phyloP scores from a whole-genome alignment of 2,797 vertebrate species.

The Bryconaethiops microstoma region DNA sequence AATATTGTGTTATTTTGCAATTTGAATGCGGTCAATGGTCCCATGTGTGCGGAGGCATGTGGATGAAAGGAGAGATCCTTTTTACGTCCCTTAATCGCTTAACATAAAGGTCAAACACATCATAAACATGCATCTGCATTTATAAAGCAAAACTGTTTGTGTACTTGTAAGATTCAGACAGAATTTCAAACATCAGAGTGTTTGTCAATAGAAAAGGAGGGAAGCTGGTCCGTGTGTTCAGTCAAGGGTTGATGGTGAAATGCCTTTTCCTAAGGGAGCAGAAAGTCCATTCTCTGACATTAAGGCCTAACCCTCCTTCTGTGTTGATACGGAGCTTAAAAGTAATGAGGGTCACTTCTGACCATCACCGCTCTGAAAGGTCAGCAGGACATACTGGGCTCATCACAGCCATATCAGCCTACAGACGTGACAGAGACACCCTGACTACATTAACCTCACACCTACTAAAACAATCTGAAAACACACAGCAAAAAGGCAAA shows the following conservation, averaged over 20 bases:
- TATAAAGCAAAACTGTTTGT: constrained; percentile 1
- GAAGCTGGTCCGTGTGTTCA: constrained; percentile 40
- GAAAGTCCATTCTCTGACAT: constrained; percentile 38
- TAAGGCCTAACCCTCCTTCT: constrained; percentile 24
- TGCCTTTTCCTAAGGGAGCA: constrained; percentile 42
- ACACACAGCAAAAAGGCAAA: constrained; percentile 32
- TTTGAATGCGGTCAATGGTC: constrained; percentile 54
- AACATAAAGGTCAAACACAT: constrained; percentile 12
- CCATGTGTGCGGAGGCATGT: neutral
- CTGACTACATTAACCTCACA: constrained; percentile 44
- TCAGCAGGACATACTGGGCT: constrained; percentile 45
- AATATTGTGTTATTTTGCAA: constrained; percentile 49
- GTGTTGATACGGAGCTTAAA: constrained; percentile 47
- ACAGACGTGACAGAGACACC: constrained; percentile 9
- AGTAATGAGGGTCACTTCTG: constrained; percentile 55
- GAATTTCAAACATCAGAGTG: neutral
- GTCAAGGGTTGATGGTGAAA: constrained; percentile 34
- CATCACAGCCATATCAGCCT: constrained; percentile 46
- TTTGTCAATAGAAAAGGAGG: constrained; percentile 17
- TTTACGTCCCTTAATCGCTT: neutral
- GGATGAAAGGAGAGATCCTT: neutral
- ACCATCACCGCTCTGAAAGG: constrained; percentile 53
- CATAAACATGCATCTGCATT: constrained; percentile 5
- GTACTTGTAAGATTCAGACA: neutral
- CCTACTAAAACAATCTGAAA: constrained; percentile 40